Base-by-base conservation (phyloP, 2,888 invertebrate genomes). In the Linnaemya vulpina region DNA sequence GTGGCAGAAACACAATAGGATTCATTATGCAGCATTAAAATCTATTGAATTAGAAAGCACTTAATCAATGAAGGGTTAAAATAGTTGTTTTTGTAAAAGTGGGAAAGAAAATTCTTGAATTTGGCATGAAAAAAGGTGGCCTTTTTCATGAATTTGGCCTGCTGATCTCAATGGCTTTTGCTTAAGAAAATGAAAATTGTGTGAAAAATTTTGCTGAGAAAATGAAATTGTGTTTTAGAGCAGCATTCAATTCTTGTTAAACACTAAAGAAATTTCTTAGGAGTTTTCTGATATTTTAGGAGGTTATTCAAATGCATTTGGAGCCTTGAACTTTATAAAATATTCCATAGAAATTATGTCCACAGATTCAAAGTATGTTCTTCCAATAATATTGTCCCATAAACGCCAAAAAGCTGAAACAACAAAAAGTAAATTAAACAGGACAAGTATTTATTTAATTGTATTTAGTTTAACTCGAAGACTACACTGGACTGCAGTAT, bases 11-110 rank as follows among this genome's bases (percentile, higher is more conserved):
- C 8, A 53, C 8, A 35, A 65, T 35, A 5, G 20, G 5, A 13
- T 17, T 20, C 7, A 53, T 4, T 46, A 55, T 55, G 38, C 17
- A 22, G 15, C 30, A 43, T 13, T 53, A 25, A 35, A 51, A 30
- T 8, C 3, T 46, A 73, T 67, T 80, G n/a, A 65, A 65, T 15
- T 20, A 9, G 38, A 80, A 67, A 49, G 55, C 58, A 65, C n/a
- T 51, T 58, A 73, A 73, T 58, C 49, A 65, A 58, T 49, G 40
- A 22, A 58, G 43, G 22, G 15, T 35, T n/a, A 15, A 3, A 3
- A 17, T 55, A n/a, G 11, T 40, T 3, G 2, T 2, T 30, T 30
- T 30, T 30, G 13, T 38, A 25, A 68, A 62, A 53, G 10, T 51
- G 8, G 1, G 4, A 8, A 46, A 53, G 22, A n/a, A 22, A 11